Evolutionary conservation across 2,888 invertebrate genomes (phyloP).

Genomic region (Thelaira solivaga): DNA sequence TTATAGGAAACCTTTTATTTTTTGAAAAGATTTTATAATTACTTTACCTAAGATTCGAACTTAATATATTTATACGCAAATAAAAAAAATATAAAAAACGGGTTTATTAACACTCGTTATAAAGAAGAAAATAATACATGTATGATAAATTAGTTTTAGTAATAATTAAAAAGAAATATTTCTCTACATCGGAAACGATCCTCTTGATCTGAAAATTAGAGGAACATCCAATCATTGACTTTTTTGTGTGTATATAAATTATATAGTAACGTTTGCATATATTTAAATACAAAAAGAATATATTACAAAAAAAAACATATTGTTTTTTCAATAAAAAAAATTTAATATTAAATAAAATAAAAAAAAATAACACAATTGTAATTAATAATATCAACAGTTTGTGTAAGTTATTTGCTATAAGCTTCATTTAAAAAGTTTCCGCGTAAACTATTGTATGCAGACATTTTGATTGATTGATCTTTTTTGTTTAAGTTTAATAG

Average conservation of each 20-base stretch:
- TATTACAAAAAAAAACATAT: slow-evolving; percentile 35
- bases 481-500: too few species aligned
- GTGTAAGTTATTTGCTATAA: too few species aligned
- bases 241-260: slow-evolving; percentile 54
- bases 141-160: slow-evolving; percentile 42
- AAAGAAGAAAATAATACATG: neutral
- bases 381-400: too few species aligned
- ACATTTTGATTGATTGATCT: too few species aligned
- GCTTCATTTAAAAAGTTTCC: too few species aligned
- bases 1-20: slow-evolving; percentile 4
- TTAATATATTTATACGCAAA: slow-evolving; percentile 17
- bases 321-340: slow-evolving; percentile 52
- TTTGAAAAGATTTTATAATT: neutral
- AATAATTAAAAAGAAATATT: slow-evolving; percentile 20
- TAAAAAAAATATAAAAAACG: slow-evolving; percentile 2
- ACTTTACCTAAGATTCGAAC: slow-evolving; percentile 42
- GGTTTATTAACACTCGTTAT: slow-evolving; percentile 9
- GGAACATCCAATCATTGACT: slow-evolving; percentile 42
- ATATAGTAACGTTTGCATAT: slow-evolving; percentile 33
- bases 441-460: too few species aligned
- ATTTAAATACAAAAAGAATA: slow-evolving; percentile 51
- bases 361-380: too few species aligned
- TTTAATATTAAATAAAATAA: too few species aligned
- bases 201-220: slow-evolving; percentile 22
- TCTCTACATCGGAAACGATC: slow-evolving; percentile 18